Percentiles rank a stretch among this genome's conserved stretches.
Evolutionary conservation across 1,140 invertebrate species (phyloP).

Genomic region (Brachystomella parvula): DNA sequence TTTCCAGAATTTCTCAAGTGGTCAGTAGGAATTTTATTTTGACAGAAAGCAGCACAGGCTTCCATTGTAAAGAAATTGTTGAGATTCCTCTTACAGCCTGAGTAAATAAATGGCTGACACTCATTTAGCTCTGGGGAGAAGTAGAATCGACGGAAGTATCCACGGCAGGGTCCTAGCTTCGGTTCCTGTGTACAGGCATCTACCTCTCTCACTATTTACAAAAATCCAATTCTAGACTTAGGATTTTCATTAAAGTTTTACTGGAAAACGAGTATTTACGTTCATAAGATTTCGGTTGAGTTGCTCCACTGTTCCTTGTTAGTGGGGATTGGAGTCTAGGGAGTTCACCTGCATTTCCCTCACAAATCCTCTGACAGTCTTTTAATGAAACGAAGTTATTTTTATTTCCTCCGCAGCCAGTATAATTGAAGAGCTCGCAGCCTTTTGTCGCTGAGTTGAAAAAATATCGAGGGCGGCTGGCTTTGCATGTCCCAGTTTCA

Average conservation of each 20-base stretch:
- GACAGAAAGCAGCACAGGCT: slow-evolving; percentile 66
- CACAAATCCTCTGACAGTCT: slow-evolving; percentile 58
- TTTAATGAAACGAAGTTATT: slow-evolving; percentile 64
- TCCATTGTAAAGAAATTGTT: slow-evolving; percentile 76
- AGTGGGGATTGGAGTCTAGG: no score
- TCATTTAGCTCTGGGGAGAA: slow-evolving; percentile 62
- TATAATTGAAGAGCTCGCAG: slow-evolving; percentile 71
- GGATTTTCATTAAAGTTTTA: background rate
- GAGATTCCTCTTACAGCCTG: slow-evolving; percentile 77
- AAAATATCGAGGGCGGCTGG: slow-evolving; percentile 28
- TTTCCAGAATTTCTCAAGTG: slow-evolving; percentile 4
- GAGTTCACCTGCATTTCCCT: slow-evolving; percentile 40
- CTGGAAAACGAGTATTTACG: background rate
- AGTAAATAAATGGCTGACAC: slow-evolving; percentile 75
- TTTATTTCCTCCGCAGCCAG: slow-evolving; percentile 68
- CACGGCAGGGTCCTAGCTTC: slow-evolving; percentile 71
- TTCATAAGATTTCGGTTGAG: background rate
- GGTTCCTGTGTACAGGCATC: slow-evolving; percentile 65
- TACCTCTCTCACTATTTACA: slow-evolving; percentile 23
- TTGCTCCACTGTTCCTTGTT: no score
- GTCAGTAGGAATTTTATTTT: slow-evolving; percentile 17
- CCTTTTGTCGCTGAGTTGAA: slow-evolving; percentile 26
- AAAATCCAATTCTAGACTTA: background rate
- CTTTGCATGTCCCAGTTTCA: slow-evolving; percentile 30
- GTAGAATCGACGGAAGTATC: slow-evolving; percentile 70